Evolutionary conservation across 2,797 vertebrate genomes (phyloP), one percentile per base, ranked within the genome.

Genomic region (Oophaga sylvatica): DNA sequence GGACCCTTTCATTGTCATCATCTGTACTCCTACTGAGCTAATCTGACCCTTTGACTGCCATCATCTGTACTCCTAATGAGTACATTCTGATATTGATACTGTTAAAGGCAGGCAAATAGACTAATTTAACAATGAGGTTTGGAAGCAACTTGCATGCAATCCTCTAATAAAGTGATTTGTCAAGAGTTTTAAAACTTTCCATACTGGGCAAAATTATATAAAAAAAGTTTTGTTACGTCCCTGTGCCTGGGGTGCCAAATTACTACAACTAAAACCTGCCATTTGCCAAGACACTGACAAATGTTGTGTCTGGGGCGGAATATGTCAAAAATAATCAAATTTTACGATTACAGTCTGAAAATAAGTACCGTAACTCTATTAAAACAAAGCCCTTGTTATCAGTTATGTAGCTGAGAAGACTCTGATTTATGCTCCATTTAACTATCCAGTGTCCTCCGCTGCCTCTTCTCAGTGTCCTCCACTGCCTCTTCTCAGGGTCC

Each of bases 391-490:
- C 31, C 56, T 71, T 62, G 62, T 84, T 75, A 82, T 48, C 59
- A 53, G 87, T 78, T 81, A 76, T 56, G 63, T 60, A 48, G 79
- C 79, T 22, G 70, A 62, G 68, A 86, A 63, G 29, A n/a, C 35
- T 60, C 67, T 86, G 59, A 86, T 89, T 89, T 89, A 89, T 86
- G 79, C 81, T 82, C 77, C 79, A 81, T 71, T 85, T 88, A 85
- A 85, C 73, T 56, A 88, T 81, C 79, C 78, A 78, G 48, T 29
- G 45, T 45, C 73, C 77, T 83, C 87, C 20, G 79, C 79, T 77
- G 83, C 59, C 59, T 77, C 41, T 68, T 85, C 84, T 88, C 68
- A 41, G 67, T 81, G 68, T 35, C 35, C 35, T 35, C 35, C 35
- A 4, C 35, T 35, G 35, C 35, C 35, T 35, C 35, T 35, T 35